Conservation (phyloP, 2,113 vertebrate genomes). For the Oceanites oceanicus region DNA sequence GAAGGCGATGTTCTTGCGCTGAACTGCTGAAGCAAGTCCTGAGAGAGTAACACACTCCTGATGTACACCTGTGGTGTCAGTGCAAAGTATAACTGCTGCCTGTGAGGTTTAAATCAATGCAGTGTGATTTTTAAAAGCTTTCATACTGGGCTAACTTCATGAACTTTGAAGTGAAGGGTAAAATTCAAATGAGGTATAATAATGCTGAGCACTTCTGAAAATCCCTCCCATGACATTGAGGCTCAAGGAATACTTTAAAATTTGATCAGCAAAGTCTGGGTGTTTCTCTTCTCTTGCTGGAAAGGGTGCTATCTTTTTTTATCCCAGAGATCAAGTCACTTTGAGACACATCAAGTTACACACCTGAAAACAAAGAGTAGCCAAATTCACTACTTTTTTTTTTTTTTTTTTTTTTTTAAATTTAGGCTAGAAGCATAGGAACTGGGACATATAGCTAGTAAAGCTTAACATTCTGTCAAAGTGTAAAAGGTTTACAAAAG, state of each 20-base stretch:
- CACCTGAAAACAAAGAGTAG: background rate
- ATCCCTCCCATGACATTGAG: background rate
- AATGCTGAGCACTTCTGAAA: background rate
- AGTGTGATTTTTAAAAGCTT: background rate
- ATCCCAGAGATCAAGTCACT: background rate
- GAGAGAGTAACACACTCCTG: background rate
- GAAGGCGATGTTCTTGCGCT: background rate
- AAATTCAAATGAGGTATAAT: conserved; percentile 28
- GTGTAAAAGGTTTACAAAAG: background rate
- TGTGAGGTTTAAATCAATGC: background rate
- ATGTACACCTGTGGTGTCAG: background rate
- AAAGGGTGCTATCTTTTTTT: background rate
- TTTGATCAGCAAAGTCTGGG: background rate
- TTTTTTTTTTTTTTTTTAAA: no score
- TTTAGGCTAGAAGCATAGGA: background rate
- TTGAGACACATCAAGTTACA: background rate
- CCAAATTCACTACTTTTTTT: background rate
- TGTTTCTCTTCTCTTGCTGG: background rate
- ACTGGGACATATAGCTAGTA: background rate
- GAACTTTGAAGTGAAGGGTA: conserved; percentile 2
- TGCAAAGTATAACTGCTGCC: background rate
- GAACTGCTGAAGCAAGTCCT: background rate
- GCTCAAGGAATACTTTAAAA: background rate
- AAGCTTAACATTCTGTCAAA: background rate
- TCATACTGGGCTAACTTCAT: background rate